Base-by-base conservation (phyloP, 2,888 invertebrate genomes). In the Cheilosia scutellata region DNA sequence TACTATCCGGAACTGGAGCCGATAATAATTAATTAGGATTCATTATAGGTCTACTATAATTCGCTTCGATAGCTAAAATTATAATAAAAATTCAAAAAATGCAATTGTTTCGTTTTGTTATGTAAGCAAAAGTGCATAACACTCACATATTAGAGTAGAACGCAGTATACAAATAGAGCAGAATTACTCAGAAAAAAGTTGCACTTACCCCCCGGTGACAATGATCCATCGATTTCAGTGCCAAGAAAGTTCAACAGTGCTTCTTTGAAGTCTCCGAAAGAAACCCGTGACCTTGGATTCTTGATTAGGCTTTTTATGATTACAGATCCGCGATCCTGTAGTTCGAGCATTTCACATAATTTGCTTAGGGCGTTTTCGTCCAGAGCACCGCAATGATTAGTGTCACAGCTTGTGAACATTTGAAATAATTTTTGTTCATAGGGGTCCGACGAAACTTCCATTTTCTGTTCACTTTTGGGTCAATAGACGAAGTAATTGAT, bases 361-460 rank as follows among this genome's bases (percentile, higher is more conserved):
- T 94, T 94, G 68, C 94, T 92, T 88, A 96, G 93, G 55, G 96
- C 95, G 57, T 94, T 93, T 89, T 93, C 94, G 90, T 95, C 95
- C 88, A 97, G 92, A 89, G 95, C 94, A 88, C 95, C 95, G 90
- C 94, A 93, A 89, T 95, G 95, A 90, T 95, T 94, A 88, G 94
- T 93, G 92, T 96, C 95, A 93, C 96, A 96, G 90, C 96, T 96
- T 91, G 96, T 95, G 91, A 96, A 97, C 90, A 96, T 96, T 89
- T 95, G 95, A 89, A 95, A 95, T 89, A 97, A 94, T 93, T 96
- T 96, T 92, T 96, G 95, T 92, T 97, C 97, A 91, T 97, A 96
- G 55, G 95, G 96, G 93, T 96, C 96, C 91, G 95, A 87, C 57
- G 91, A 90, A 63, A 88, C 80, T 87, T 88, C 88, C 88, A 89